Percentiles rank a stretch among this genome's conserved stretches.
Conservation (phyloP, 1,140 invertebrate genomes). For the Dufourea novaeangliae region DNA sequence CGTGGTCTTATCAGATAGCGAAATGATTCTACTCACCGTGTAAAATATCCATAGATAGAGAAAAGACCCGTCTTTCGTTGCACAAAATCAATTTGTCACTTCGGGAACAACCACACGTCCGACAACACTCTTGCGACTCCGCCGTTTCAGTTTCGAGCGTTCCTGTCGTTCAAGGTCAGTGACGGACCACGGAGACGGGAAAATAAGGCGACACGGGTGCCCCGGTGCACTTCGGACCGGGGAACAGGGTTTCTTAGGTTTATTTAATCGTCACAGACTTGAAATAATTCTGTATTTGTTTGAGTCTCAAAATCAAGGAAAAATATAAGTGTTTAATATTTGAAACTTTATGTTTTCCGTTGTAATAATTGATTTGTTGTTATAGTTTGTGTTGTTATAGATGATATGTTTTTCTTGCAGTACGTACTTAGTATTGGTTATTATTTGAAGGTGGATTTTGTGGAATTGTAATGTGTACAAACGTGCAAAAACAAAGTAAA, state of each 20-base stretch:
- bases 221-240: neutral
- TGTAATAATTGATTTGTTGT: no score
- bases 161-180: constrained; percentile 53
- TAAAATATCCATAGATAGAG: constrained; percentile 68
- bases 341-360: no score
- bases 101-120: constrained; percentile 66
- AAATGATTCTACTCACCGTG: constrained; percentile 59
- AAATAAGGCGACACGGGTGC: constrained; percentile 28
- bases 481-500: no score
- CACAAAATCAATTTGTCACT: constrained; percentile 71
- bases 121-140: constrained; percentile 71
- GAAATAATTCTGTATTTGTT: no score
- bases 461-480: no score
- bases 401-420: no score
- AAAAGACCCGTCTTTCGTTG: constrained; percentile 51
- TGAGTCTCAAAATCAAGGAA: no score
- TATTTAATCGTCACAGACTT: no score
- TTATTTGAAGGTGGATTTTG: no score
- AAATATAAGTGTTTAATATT: no score
- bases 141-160: constrained; percentile 68
- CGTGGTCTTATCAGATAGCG: constrained; percentile 29
- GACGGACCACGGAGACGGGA: constrained; percentile 2
- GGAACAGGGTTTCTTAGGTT: neutral
- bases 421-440: no score
- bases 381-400: no score